Percentiles rank a stretch among this genome's conserved stretches.
phyloP scores from a whole-genome alignment of 2,888 invertebrate species.

The Troglohyphantes excavatus region DNA sequence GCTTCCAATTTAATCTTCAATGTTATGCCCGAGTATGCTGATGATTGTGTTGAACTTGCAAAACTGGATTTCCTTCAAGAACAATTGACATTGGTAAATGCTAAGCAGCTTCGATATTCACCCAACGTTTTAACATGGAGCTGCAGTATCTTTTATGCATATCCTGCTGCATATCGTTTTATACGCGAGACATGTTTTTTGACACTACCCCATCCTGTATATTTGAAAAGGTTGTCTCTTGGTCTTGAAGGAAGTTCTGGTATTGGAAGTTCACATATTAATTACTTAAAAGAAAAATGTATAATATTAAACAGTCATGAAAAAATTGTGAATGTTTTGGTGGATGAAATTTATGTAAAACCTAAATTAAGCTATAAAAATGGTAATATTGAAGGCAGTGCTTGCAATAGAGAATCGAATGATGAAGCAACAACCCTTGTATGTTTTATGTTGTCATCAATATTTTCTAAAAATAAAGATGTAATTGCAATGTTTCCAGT shows the following conservation, averaged over 20 bases:
- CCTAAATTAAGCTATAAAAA: neutral
- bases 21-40: neutral
- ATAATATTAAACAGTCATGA: neutral
- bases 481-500: neutral
- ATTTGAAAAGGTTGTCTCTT: neutral
- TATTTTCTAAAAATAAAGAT: slow-evolving; percentile 28
- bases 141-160: neutral
- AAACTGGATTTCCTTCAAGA: slow-evolving; percentile 1
- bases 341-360: slow-evolving; percentile 13
- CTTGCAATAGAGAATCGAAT: neutral
- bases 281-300: neutral
- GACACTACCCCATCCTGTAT: neutral
- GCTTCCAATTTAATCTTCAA: neutral
- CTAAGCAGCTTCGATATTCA: neutral
- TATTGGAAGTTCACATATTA: neutral
- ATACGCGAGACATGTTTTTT: neutral
- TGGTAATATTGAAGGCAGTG: slow-evolving; percentile 13
- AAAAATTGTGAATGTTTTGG: neutral
- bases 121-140: neutral
- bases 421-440: neutral
- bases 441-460: neutral
- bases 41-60: neutral
- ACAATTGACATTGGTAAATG: neutral
- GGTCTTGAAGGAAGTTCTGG: neutral
- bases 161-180: neutral